These are phyloP conservation scores for Operophtera brumata DNA, from an alignment of 2,888 invertebrate species.

Conservation along the genomic window DNA sequence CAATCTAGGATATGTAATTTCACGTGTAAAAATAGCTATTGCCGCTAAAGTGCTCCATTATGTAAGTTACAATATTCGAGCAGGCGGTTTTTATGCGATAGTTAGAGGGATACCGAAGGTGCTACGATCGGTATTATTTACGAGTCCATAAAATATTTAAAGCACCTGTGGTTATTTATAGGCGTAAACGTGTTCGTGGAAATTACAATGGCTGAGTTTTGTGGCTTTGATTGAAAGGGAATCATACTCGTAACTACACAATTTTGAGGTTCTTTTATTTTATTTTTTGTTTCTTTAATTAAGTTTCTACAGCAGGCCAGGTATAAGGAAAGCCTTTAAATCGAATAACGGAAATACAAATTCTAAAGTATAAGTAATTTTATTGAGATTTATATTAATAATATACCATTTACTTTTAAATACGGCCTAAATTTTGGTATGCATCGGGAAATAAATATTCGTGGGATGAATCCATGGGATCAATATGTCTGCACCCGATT, in stretches of 20 bases:
- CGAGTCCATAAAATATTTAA: conserved; percentile 59
- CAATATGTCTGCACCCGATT: too few species aligned
- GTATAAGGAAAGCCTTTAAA: too few species aligned
- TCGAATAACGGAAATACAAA: too few species aligned
- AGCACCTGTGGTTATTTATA: conserved; percentile 59
- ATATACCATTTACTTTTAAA: too few species aligned
- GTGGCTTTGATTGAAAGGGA: conserved; percentile 21
- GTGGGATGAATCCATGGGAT: too few species aligned
- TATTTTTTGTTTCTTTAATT: too few species aligned
- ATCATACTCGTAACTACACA: conserved; percentile 3
- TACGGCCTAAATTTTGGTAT: too few species aligned
- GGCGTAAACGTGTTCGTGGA: conserved; percentile 37
- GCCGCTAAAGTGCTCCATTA: conserved; percentile 20
- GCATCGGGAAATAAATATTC: too few species aligned
- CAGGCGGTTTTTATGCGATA: conserved; percentile 43
- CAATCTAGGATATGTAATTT: conserved; percentile 8
- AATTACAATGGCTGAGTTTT: conserved; percentile 27
- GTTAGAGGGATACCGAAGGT: conserved; percentile 38
- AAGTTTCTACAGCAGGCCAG: too few species aligned
- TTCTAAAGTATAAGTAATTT: too few species aligned
- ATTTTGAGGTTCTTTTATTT: not conserved
- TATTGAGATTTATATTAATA: too few species aligned
- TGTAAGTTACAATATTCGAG: conserved; percentile 29
- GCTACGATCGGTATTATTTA: conserved; percentile 50
- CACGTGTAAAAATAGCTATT: conserved; percentile 11